phyloP scores from a whole-genome alignment of 2,888 invertebrate genomes.

The Piscicola geometra region DNA sequence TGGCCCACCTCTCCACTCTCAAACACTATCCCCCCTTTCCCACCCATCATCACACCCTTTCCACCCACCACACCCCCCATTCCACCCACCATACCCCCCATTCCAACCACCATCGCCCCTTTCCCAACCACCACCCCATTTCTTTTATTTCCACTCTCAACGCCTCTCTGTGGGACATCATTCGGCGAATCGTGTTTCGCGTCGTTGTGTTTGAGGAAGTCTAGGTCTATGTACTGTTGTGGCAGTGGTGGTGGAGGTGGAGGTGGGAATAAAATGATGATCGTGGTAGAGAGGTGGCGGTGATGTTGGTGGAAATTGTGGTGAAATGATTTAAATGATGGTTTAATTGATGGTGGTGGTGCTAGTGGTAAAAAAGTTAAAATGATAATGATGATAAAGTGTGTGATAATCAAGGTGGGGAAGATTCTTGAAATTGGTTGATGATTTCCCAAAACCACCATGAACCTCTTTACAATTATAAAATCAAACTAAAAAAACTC shows the following conservation, averaged over 20 bases:
- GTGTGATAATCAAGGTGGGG: too few relatives aligned
- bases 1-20: not conserved
- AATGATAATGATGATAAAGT: too few relatives aligned
- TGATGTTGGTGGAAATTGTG: not conserved
- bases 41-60: not conserved
- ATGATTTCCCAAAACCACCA: too few relatives aligned
- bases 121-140: too few relatives aligned
- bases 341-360: not conserved
- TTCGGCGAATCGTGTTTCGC: not conserved
- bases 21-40: not conserved
- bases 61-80: not conserved
- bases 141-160: too few relatives aligned
- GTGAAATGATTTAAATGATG: not conserved
- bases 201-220: slow-evolving; percentile 4
- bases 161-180: not conserved
- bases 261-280: not conserved
- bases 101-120: too few relatives aligned
- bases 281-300: not conserved
- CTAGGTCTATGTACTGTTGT: slow-evolving; percentile 24
- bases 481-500: too few relatives aligned
- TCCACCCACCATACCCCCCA: not conserved
- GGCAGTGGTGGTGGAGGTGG: not conserved
- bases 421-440: too few relatives aligned
- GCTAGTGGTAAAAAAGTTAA: slow-evolving; percentile 8
- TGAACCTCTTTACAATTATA: too few relatives aligned